Evolutionary conservation across 2,797 vertebrate genomes (phyloP).

Genomic region (Eidolon dupreanum): DNA sequence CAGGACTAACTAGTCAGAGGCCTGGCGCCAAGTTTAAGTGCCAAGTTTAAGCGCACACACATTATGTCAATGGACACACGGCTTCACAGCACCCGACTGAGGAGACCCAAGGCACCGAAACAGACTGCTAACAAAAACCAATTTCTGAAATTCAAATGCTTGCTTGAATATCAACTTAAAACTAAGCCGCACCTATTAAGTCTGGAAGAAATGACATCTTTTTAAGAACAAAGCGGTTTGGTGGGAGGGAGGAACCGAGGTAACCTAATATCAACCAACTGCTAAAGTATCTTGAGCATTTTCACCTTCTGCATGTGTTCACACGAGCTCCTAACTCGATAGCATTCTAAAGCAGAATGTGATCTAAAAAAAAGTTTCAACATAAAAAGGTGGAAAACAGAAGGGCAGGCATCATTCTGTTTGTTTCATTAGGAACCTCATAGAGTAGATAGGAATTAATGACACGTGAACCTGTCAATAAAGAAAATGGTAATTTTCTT

Average conservation of each 20-base stretch:
- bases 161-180: constrained; percentile 18
- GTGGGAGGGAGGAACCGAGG: neutral
- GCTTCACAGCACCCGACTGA: neutral
- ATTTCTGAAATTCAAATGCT: constrained; percentile 44
- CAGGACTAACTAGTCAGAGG: neutral
- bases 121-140: neutral
- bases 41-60: neutral
- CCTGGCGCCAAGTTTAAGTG: neutral
- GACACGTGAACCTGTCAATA: neutral
- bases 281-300: neutral
- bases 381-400: constrained; percentile 25
- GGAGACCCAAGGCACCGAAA: neutral
- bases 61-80: neutral
- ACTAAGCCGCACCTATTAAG: neutral
- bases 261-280: constrained; percentile 8
- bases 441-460: constrained; percentile 37
- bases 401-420: constrained; percentile 14
- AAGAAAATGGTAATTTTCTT: constrained; percentile 19
- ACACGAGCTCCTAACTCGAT: constrained; percentile 4
- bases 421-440: constrained; percentile 12
- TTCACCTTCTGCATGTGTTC: neutral
- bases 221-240: neutral
- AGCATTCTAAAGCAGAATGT: constrained; percentile 30
- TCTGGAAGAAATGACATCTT: constrained; percentile 13
- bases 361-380: neutral